A percentile compares a stretch with the other conserved stretches of the same genome.
phyloP scores from a whole-genome alignment of 2,888 invertebrate genomes.

The Drosophila acutilabella region DNA sequence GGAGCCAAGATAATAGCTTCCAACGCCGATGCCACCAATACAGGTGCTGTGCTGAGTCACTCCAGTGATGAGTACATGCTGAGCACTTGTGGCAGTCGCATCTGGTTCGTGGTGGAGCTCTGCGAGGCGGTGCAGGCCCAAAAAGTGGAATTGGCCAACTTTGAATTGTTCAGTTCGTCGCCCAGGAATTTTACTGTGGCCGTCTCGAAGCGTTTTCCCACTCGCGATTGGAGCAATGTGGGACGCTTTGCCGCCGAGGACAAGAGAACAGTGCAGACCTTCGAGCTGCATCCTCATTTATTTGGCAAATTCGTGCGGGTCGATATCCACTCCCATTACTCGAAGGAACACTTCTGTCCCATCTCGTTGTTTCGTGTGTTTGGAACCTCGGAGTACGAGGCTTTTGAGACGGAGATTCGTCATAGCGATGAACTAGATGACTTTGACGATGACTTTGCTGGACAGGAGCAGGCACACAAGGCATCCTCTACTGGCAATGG shows the following conservation, averaged over 20 bases:
- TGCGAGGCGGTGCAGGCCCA: conserved; percentile 99
- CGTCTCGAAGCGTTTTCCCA: conserved; percentile 95
- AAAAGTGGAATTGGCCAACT: conserved; percentile 97
- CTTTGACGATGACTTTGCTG: conserved; percentile 87
- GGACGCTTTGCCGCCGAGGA: conserved; percentile 95
- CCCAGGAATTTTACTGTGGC: conserved; percentile 96
- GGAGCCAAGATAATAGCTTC: conserved; percentile 97
- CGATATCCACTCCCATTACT: conserved; percentile 97
- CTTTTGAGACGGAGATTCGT: conserved; percentile 92
- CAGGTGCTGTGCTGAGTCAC: conserved; percentile 93
- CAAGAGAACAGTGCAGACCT: conserved; percentile 94
- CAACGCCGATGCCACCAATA: conserved; percentile 96
- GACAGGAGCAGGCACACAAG: conserved; percentile 60
- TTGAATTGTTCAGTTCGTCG: conserved; percentile 98
- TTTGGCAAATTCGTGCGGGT: conserved; percentile 96
- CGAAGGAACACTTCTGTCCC: conserved; percentile 98
- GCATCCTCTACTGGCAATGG: conserved; percentile 85
- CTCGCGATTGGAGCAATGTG: conserved; percentile 95
- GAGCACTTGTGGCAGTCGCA: conserved; percentile 96
- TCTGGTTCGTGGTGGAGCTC: conserved; percentile 98
- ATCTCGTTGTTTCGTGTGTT: conserved; percentile 97
- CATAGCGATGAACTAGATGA: conserved; percentile 89
- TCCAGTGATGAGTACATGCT: conserved; percentile 99
- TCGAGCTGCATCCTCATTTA: conserved; percentile 91
- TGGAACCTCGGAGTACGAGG: conserved; percentile 97